Base-by-base conservation (phyloP, 2,113 vertebrate genomes). In the Neolamprologus tretocephalus region DNA sequence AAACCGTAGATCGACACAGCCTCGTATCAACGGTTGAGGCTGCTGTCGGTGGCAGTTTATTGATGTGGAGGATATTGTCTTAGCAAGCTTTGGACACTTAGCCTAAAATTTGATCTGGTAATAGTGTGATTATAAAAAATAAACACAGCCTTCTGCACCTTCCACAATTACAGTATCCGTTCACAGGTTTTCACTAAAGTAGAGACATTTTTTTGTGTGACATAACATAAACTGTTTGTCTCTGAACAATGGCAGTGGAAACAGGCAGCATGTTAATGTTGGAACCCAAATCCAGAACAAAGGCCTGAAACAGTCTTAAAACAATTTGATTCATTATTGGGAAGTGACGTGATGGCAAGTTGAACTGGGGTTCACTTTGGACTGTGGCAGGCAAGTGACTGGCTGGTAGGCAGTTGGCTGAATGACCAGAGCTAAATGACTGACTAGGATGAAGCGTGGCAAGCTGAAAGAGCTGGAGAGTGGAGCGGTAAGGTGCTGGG, bases 101-200 rank as follows among this genome's bases (percentile, higher is more conserved):
- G 9, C 71, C 9, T 75, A 47, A 11, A 47, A 47, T 47, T 28
- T 11, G 40, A 75, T 47, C 37, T 42, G 37, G 1, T 45, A 45
- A 73, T 47, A 23, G 14, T 45, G 45, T 26, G 21, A 73, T 45
- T 0, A 11, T 33, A 58, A 57, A 6, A 17, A 19, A 63, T 0
- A 47, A 17, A 19, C 23, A 42, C 42, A 19, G 23, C 9, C 6
- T 75, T 47, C 71, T 28, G 14, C 71, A 19, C 71, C 14, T 75
- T 49, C 42, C 42, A 28, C 1, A 7, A 75, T 45, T 28, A 1
- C 6, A 28, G 14, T 0, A 17, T 49, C 16, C 0, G 2, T 66
- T 19, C 17, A 19, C 4, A 16, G 26, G 16, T 63, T 66, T 19
- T 66, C 9, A 66, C 31, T 66, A 12, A n/a, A 35, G 16, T n/a